Evolutionary conservation across 2,797 vertebrate species (phyloP).

Genomic region (Crossoptilon crossoptilon): DNA sequence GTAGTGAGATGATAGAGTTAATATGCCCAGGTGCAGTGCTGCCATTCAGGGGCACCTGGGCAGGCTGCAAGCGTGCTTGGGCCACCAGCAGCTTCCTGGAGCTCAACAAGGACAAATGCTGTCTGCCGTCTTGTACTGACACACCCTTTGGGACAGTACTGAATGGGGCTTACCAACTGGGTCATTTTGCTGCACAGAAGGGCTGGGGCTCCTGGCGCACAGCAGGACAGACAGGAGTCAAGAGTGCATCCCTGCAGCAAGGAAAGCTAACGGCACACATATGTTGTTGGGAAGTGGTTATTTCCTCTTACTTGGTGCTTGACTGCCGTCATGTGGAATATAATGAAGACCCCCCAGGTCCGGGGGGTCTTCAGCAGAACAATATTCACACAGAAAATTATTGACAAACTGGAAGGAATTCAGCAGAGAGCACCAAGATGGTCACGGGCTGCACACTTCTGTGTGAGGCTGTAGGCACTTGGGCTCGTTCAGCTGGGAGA

Average conservation of each 20-base stretch:
- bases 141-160: background rate
- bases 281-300: background rate
- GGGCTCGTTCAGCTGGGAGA: background rate
- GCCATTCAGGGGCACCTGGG: background rate
- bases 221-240: background rate
- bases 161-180: background rate
- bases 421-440: rapidly evolving
- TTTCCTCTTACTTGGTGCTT: background rate
- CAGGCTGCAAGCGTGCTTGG: background rate
- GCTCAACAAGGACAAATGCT: rapidly evolving
- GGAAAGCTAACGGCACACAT: background rate
- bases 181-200: background rate
- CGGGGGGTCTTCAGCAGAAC: background rate
- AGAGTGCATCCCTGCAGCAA: background rate
- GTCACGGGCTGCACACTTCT: background rate
- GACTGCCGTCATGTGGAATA: background rate
- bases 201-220: background rate
- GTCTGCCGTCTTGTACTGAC: background rate
- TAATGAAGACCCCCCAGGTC: rapidly evolving
- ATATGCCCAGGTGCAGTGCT: background rate
- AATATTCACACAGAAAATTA: background rate
- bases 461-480: background rate
- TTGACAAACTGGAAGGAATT: background rate
- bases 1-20: rapidly evolving
- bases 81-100: background rate